phyloP scores from a whole-genome alignment of 2,797 vertebrate genomes.

The Syncerus caffer region DNA sequence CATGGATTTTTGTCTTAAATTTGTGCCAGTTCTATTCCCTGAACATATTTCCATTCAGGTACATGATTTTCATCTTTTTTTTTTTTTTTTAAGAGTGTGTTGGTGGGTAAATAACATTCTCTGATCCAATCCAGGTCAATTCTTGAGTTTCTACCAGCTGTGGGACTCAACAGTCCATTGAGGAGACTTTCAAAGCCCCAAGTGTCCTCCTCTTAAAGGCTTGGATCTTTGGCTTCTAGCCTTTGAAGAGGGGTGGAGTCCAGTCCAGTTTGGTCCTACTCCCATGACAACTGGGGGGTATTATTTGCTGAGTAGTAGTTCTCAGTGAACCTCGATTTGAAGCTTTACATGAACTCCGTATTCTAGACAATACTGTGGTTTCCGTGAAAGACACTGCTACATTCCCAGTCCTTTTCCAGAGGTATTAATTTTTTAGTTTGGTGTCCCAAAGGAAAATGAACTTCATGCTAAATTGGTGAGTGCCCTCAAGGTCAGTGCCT shows the following conservation, averaged over 20 bases:
- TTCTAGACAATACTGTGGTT: neutral
- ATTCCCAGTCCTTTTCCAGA: neutral
- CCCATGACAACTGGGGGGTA: neutral
- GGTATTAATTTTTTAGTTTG: neutral
- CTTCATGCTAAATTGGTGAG: neutral
- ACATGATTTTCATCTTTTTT: neutral
- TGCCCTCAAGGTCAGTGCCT: neutral
- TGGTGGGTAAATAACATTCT: neutral
- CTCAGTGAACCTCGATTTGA: neutral
- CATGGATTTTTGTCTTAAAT: neutral
- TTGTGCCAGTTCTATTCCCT: neutral
- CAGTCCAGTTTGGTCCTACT: neutral
- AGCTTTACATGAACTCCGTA: neutral
- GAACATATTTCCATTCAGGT: neutral
- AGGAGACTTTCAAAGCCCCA: neutral
- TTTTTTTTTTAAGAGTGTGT: neutral
- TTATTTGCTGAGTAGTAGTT: neutral
- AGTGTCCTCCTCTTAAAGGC: neutral
- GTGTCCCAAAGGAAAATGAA: neutral
- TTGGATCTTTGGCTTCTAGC: neutral
- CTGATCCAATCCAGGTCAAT: neutral
- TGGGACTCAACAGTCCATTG: neutral
- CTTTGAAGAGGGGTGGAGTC: neutral
- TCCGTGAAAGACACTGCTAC: neutral
- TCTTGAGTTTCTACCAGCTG: neutral